These are phyloP conservation scores for Latheticus oryzae DNA, from an alignment of 2,888 invertebrate genomes.

Conservation along the genomic window DNA sequence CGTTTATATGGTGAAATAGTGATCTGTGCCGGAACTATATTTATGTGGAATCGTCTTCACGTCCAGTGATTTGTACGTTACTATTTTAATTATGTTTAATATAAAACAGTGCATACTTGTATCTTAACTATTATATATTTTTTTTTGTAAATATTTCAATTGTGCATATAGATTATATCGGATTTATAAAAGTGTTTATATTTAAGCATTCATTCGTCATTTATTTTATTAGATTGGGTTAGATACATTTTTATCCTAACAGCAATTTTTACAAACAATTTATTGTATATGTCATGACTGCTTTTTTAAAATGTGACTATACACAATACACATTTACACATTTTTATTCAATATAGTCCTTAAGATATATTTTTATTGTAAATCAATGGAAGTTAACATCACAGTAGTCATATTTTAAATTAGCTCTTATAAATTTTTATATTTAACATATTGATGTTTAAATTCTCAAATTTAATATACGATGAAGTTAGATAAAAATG, in stretches of 20 bases:
- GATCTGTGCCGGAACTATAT: slow-evolving; percentile 63
- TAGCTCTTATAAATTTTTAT: slow-evolving; percentile 53
- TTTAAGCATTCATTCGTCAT: slow-evolving; percentile 60
- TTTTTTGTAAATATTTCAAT: slow-evolving; percentile 66
- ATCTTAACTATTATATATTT: slow-evolving; percentile 59
- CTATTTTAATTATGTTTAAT: slow-evolving; percentile 58
- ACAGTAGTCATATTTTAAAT: slow-evolving; percentile 50
- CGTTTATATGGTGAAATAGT: slow-evolving; percentile 56
- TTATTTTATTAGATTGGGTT: slow-evolving; percentile 60
- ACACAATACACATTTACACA: slow-evolving; percentile 3
- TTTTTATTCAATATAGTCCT: slow-evolving; percentile 10
- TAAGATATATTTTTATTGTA: slow-evolving; percentile 45
- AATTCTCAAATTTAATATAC: slow-evolving; percentile 56
- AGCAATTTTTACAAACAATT: slow-evolving; percentile 54
- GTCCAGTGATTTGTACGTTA: slow-evolving; percentile 65
- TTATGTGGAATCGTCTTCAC: slow-evolving; percentile 62
- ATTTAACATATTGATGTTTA: slow-evolving; percentile 59
- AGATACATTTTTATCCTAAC: slow-evolving; percentile 56
- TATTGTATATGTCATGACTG: slow-evolving; percentile 55
- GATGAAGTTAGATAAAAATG: slow-evolving; percentile 51
- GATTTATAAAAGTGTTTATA: slow-evolving; percentile 65
- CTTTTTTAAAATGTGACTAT: slow-evolving; percentile 54
- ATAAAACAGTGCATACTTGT: slow-evolving; percentile 59
- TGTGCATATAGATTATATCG: slow-evolving; percentile 66
- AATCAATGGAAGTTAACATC: slow-evolving; percentile 43